A percentile compares a stretch with the other conserved stretches of the same genome.
phyloP scores from a whole-genome alignment of 2,888 invertebrate species.

The Eupithecia insigniata region DNA sequence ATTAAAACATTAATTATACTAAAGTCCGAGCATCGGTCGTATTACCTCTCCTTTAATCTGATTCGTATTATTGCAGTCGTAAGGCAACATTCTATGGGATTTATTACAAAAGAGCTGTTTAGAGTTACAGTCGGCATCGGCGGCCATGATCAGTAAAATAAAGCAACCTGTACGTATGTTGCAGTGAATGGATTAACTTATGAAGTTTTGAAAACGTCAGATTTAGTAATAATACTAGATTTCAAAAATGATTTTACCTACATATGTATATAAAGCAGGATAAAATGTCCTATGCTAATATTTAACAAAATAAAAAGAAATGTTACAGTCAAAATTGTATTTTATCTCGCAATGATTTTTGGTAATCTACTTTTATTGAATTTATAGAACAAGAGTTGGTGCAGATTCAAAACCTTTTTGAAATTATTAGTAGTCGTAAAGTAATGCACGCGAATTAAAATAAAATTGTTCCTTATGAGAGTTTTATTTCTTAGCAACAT shows the following conservation, averaged over 20 bases:
- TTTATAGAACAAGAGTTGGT: not conserved
- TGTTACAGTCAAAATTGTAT: not conserved
- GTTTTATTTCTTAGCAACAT: constrained; percentile 33
- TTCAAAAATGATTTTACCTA: not conserved
- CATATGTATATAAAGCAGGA: not conserved
- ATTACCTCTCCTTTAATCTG: constrained; percentile 71
- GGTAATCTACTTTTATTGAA: not conserved
- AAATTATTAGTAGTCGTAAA: not conserved
- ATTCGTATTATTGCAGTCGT: constrained; percentile 76
- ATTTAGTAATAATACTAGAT: not conserved
- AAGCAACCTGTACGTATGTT: constrained; percentile 61
- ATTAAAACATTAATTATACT: constrained; percentile 68
- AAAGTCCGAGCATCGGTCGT: constrained; percentile 62
- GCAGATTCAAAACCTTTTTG: not conserved
- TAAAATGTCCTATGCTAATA: not conserved
- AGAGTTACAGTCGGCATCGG: constrained; percentile 70
- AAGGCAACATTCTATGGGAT: constrained; percentile 74
- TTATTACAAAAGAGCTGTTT: constrained; percentile 80
- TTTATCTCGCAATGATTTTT: not conserved
- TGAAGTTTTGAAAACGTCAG: not conserved
- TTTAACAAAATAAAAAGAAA: not conserved
- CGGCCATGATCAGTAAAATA: constrained; percentile 71
- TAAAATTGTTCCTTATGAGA: not conserved
- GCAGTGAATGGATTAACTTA: constrained; percentile 14
- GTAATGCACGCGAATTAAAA: not conserved